A percentile compares a stretch with the other conserved stretches of the same genome.
These are phyloP conservation scores for Nomada lathburiana DNA, from an alignment of 2,888 invertebrate genomes.

Conservation along the genomic window DNA sequence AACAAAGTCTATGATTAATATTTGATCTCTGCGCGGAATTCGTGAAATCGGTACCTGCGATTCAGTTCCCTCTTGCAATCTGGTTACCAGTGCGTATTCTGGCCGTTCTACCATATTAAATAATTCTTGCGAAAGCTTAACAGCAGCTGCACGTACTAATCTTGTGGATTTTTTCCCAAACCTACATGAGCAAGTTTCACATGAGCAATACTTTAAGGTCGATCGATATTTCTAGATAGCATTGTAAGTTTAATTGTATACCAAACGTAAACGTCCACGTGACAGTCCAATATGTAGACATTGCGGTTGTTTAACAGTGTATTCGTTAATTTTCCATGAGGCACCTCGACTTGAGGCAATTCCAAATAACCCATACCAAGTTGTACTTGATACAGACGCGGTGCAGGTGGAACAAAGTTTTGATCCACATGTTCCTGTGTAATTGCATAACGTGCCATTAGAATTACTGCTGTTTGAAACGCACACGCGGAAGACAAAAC, in stretches of 20 bases:
- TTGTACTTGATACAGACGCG: conserved; percentile 96
- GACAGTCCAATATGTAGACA: conserved; percentile 98
- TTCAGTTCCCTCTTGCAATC: conserved; percentile 96
- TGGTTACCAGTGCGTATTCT: conserved; percentile 93
- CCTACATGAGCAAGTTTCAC: conserved; percentile 85
- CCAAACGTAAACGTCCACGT: conserved; percentile 98
- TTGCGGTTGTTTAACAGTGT: conserved; percentile 94
- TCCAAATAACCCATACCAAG: conserved; percentile 99
- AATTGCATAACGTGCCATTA: no score
- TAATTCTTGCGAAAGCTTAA: conserved; percentile 98
- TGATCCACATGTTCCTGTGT: conserved; percentile 90
- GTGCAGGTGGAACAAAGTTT: conserved; percentile 88
- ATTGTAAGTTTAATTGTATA: conserved; percentile 81
- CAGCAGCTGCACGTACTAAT: conserved; percentile 96
- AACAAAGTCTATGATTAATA: background rate
- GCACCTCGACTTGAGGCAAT: conserved; percentile 95
- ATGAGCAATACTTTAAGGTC: background rate
- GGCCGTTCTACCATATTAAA: conserved; percentile 97
- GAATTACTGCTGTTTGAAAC: no score
- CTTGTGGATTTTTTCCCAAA: conserved; percentile 99
- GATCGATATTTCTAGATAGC: background rate
- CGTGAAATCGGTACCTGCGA: conserved; percentile 87
- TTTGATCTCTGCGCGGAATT: background rate
- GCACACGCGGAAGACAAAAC: background rate
- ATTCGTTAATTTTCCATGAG: conserved; percentile 91